Base-by-base conservation (phyloP, 1,140 invertebrate genomes). In the Venturia canescens region DNA sequence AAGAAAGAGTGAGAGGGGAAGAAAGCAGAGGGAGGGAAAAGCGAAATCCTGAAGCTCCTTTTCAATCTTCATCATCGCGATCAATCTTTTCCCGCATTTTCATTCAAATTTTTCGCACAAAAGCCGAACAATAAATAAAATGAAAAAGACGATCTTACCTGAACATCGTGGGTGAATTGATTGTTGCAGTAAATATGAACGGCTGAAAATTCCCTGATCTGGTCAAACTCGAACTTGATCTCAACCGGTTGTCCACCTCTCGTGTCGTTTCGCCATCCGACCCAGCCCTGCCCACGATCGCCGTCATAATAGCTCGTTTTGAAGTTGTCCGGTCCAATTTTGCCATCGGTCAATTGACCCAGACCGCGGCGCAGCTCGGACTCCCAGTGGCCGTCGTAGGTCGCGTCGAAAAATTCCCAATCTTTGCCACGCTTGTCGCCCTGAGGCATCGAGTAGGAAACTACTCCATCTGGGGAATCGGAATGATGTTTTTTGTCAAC, bases 241-340 rank as follows among this genome's bases (percentile, higher is more conserved):
- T 96, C 95, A 9, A 96, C 93, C 0, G 95, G 94, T 81, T 93
- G 93, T 11, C 93, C 93, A 18, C 91, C 89, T n/a, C 94, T 93
- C 0, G 93, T 93, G 84, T 97, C 96, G 91, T 97, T 97, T 82
- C 94, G 94, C 97, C 97, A 98, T 1, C 97, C 97, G n/a, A 98
- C 95, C 97, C 97, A 98, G 27, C 96, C 95, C 87, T 95, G 95
- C 16, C 82, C 81, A 29, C 92, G 91, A 91, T 91, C 92, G 57
- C 94, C 93, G 69, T 92, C 92, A 79, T 93, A 92, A 69, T 93
- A 93, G 77, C 94, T 94, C 77, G 93, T 91, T 88, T 96, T 95
- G 89, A 96, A 97, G 89, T 96, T 95, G 81, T 95, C 94, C 1
- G 94, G 93, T 0, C 96, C 96, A 11, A 92, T 89, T 84, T 91